A percentile compares a stretch with the other conserved stretches of the same genome.
Evolutionary conservation across 2,888 invertebrate genomes (phyloP).

Genomic region (Drosophila anomelani): DNA sequence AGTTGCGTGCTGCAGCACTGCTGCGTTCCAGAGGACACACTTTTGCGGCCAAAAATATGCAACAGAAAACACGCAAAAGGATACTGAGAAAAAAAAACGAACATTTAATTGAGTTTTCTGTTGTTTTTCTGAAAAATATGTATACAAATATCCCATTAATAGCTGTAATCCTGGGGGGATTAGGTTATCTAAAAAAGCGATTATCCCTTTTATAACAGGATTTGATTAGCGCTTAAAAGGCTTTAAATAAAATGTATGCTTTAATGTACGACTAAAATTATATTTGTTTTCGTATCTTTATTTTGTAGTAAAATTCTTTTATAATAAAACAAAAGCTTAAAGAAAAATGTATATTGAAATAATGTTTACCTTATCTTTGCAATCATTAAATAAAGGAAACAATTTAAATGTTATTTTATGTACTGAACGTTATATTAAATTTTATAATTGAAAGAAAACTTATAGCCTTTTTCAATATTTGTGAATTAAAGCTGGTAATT

Average conservation of each 20-base stretch:
- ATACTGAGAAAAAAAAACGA: conserved; percentile 1
- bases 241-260: background rate
- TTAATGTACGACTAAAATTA: background rate
- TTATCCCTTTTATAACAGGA: background rate
- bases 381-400: background rate
- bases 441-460: too few relatives aligned
- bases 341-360: background rate
- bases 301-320: background rate
- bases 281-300: background rate
- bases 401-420: too few relatives aligned
- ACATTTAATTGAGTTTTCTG: background rate
- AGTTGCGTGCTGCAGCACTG: conserved; percentile 2
- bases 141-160: background rate
- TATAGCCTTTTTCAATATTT: background rate
- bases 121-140: background rate
- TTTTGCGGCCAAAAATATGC: conserved; percentile 76
- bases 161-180: background rate
- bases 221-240: background rate
- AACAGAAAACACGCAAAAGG: conserved; percentile 30
- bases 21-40: conserved; percentile 65
- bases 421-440: too few relatives aligned
- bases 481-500: background rate
- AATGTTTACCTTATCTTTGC: background rate
- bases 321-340: background rate
- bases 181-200: background rate